These are phyloP conservation scores for Phyto melanocephala DNA, from an alignment of 2,888 invertebrate species.

Conservation along the genomic window DNA sequence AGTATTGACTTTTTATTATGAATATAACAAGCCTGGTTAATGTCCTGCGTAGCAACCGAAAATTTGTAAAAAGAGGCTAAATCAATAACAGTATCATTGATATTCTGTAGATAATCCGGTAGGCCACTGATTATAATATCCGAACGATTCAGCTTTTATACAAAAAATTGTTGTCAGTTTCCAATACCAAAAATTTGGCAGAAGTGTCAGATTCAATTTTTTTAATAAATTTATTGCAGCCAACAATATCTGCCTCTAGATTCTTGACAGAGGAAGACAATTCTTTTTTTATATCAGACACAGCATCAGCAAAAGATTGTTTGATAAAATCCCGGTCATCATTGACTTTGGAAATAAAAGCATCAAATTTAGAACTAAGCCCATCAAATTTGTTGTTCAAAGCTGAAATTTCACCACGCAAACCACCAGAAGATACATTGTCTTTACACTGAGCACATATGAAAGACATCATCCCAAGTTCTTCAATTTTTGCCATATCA, in stretches of 20 bases:
- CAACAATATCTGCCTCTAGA: background rate
- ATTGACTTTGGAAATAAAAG: background rate
- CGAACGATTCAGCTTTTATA: too few species aligned
- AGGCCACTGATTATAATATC: too few species aligned
- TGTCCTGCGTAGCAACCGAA: too few species aligned
- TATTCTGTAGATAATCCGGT: too few species aligned
- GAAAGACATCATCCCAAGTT: background rate
- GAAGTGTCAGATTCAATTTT: background rate
- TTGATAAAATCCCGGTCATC: background rate
- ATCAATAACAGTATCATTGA: too few species aligned
- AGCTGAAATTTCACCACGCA: background rate
- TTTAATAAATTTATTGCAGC: background rate
- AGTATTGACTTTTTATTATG: too few species aligned
- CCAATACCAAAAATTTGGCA: background rate
- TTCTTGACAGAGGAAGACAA: background rate
- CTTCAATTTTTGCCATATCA: too few species aligned
- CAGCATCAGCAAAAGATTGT: background rate
- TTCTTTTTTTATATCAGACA: background rate
- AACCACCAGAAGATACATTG: background rate
- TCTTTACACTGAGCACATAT: background rate
- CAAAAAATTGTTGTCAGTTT: too few species aligned
- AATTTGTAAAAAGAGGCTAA: too few species aligned
- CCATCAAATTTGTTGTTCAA: background rate
- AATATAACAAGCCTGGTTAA: too few species aligned
- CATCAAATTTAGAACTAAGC: background rate